Evolutionary conservation across 92 coral and sea anemone species (phyloP), one percentile per base, ranked within the genome.

Genomic region (Parazoanthus swiftii): DNA sequence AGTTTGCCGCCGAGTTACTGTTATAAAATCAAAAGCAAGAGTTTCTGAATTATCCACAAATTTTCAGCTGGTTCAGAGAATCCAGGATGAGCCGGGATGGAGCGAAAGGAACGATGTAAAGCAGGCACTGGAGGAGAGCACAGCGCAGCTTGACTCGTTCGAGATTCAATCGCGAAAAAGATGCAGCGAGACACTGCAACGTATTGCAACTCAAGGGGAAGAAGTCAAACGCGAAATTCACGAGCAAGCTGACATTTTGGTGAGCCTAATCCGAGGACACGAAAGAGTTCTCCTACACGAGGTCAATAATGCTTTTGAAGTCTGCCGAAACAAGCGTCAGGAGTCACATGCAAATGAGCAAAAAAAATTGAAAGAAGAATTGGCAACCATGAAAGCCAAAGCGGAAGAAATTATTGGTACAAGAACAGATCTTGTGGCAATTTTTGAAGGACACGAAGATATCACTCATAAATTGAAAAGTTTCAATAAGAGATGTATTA

Each of bases 241-340:
- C 67, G 85, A 81, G 48, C 85, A 81, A 81, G 85, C 85, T n/a
- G 38, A 63, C 42, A 20, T 23, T 59, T 81, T 81, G 44, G 85
- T 81, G 54, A 81, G 21, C 21, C 21, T 59, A 38, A 81, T 81
- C 33, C 46, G 46, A 65, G 74, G 59, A 23, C 85, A 63, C 16
- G 85, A 81, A 81, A 8, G 29, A 20, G 14, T 37, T 63, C 85
- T 81, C 2, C 74, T 81, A 8, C 74, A 81, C 43, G 85, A 81
- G 26, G 85, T 63, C 14, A 72, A 81, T 42, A 39, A 33, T 18
- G 85, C 74, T 81, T 8, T 37, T 11, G 35, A 38, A 29, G 56
- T 36, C 29, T 59, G 6, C 74, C 56, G 16, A n/a, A 81, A 81
- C 26, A 81, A 63, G 68, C 44, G 20, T 18, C 13, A 63, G 16